A percentile compares a stretch with the other conserved stretches of the same genome.
Evolutionary conservation across 2,888 invertebrate genomes (phyloP).

Genomic region (Amphipyra berbera): DNA sequence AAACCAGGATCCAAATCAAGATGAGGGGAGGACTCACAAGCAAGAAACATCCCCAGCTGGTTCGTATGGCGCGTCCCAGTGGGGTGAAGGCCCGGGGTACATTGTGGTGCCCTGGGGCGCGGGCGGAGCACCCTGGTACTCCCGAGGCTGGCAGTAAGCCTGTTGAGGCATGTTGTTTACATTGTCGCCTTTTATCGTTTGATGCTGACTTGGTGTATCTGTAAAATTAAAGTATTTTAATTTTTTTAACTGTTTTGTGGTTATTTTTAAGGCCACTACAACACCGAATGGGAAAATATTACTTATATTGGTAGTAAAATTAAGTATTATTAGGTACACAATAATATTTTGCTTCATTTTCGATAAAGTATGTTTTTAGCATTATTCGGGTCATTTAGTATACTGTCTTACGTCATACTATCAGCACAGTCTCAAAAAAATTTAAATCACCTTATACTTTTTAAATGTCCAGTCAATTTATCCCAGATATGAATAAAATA

Average conservation of each 20-base stretch:
- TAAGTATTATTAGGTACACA: no score
- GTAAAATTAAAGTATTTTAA: conserved; percentile 73
- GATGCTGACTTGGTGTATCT: conserved; percentile 85
- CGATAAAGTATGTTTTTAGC: no score
- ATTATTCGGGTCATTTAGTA: no score
- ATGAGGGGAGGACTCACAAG: conserved; percentile 87
- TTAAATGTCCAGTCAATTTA: no score
- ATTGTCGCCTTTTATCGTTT: conserved; percentile 87
- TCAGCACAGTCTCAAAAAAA: no score
- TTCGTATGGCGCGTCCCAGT: conserved; percentile 86
- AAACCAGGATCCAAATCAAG: conserved; percentile 75
- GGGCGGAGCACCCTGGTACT: conserved; percentile 77
- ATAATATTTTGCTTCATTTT: no score
- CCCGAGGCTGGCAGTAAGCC: conserved; percentile 81
- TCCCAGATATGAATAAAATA: no score
- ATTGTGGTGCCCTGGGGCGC: conserved; percentile 73
- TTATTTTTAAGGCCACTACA: neutral
- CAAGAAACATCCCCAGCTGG: conserved; percentile 87
- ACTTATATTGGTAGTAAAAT: neutral
- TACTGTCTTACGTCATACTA: no score
- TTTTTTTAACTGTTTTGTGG: conserved; percentile 29
- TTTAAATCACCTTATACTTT: no score
- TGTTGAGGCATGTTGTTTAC: conserved; percentile 88
- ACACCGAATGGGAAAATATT: neutral
- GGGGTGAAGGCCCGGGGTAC: conserved; percentile 79